Evolutionary conservation across 2,113 vertebrate genomes (phyloP).

Genomic region (Pungitius pungitius): DNA sequence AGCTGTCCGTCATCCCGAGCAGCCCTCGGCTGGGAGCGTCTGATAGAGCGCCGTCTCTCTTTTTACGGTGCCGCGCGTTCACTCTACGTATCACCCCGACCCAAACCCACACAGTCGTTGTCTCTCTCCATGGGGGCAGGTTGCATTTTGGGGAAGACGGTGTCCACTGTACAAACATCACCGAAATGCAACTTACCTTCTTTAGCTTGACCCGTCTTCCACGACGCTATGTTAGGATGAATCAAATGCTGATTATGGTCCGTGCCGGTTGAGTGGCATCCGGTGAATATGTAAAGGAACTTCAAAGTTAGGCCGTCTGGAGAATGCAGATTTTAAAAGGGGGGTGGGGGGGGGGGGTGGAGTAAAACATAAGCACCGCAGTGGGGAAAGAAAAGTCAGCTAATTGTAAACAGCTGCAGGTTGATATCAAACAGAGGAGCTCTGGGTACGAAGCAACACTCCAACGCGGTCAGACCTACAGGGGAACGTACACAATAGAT

Average conservation of each 20-base stretch:
- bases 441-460: slow-evolving; percentile 29
- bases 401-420: slow-evolving; percentile 74
- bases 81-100: slow-evolving; percentile 43
- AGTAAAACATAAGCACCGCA: slow-evolving; percentile 57
- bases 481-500: slow-evolving; percentile 44
- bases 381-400: slow-evolving; percentile 44
- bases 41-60: slow-evolving; percentile 46
- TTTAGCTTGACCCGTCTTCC: slow-evolving; percentile 15
- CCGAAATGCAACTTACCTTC: neutral
- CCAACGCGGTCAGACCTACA: neutral
- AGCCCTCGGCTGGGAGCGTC: slow-evolving; percentile 49
- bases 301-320: slow-evolving; percentile 53
- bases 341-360: neutral
- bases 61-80: slow-evolving; percentile 35
- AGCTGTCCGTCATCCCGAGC: slow-evolving; percentile 48
- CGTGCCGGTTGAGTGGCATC: slow-evolving; percentile 18
- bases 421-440: slow-evolving; percentile 60
- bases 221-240: slow-evolving; percentile 22
- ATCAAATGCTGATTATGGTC: slow-evolving; percentile 3
- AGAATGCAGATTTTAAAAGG: slow-evolving; percentile 57
- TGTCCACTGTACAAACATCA: slow-evolving; percentile 3
- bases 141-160: slow-evolving; percentile 18
- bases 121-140: slow-evolving; percentile 24
- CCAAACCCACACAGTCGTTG: slow-evolving; percentile 39
- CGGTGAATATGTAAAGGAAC: slow-evolving; percentile 24